Base-by-base conservation (phyloP, 1,140 invertebrate species). In the Frieseomelitta varia region DNA sequence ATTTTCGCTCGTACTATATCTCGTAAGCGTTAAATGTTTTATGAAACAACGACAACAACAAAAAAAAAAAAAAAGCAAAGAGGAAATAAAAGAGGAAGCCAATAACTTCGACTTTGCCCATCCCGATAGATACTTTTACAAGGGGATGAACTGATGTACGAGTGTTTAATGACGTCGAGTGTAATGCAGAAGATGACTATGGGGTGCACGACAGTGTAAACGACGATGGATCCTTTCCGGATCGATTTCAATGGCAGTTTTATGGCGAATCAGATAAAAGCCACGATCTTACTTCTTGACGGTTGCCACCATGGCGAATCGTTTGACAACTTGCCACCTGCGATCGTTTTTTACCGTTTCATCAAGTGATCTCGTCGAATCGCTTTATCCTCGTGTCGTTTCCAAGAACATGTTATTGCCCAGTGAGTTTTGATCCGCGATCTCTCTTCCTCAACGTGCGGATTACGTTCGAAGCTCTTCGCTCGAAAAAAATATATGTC, bases 221-320 rank as follows among this genome's bases (percentile, higher is more conserved):
- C 77, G 85, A 67, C 53, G 81, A 85, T 83, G 78, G 63, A n/a
- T 69, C 67, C n/a, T 58, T 56, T 47, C 30, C 21, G n/a, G 81
- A 51, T 87, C 85, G 85, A 81, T 73, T 78, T 81, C 84, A 82
- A 91, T 90, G 84, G 86, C 81, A 90, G 79, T 91, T 92, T 91
- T 88, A 91, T 90, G 86, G 85, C 30, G 83, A 88, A 91, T 92
- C 89, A 84, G 89, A 91, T 90, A 90, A 91, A 84, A 81, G 58
- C 58, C 84, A 72, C 74, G 75, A 81, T 73, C 87, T 81, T 79
- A 79, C 79, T 79, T 80, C 74, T 83, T 78, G 24, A 56, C 39
- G 51, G 61, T 72, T 61, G 75, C 80, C 51, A 76, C 58, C 79
- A 73, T 65, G 84, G 68, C 90, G 90, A 91, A 91, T 91, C 85